Evolutionary conservation across 2,888 invertebrate genomes (phyloP), one percentile per base, ranked within the genome.

Genomic region (Andrena bucephala): DNA sequence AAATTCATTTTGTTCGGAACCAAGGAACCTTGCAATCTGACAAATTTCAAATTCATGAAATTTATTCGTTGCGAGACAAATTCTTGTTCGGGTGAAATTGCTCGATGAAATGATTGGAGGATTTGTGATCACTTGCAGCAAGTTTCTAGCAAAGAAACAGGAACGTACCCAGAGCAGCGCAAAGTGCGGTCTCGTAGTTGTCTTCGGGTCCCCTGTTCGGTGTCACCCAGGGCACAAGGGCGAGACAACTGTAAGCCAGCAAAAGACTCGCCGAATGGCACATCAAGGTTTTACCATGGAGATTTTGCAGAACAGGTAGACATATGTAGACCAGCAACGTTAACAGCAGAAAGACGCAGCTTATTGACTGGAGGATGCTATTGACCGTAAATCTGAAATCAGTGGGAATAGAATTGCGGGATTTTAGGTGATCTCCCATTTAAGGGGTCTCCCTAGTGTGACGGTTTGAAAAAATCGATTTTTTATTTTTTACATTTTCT

Each of bases 231-330:
- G 88, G 87, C 2, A 95, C 95, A 59, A 95, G 90, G 0, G 96
- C 95, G 48, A 97, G 95, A 85, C 96, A 96, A 67, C 95, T 90
- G 92, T 95, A 97, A 0, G 96, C 96, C n/a, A 95, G 89, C 79
- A 97, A 94, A 90, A 97, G 95, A 92, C 96, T 96, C 83, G 95
- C 94, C 50, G 96, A 96, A 88, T 97, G 96, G 89, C 96, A 96
- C 94, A 97, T 96, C 63, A 97, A 94, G 16, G 96, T 97, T 90
- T 96, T 96, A 0, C 97, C 97, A 81, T 97, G 97, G 24, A 97
- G 94, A 94, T 97, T 97, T 77, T 96, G 95, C 74, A 97, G 94
- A 84, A 95, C 95, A 0, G 97, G 96, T 74, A 97, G 94, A 4
- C 95, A 95, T 62, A 95, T 93, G 93, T 97, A 97, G 36, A 97